Base-by-base conservation (phyloP, 2,113 vertebrate species). In the Bos javanicus region DNA sequence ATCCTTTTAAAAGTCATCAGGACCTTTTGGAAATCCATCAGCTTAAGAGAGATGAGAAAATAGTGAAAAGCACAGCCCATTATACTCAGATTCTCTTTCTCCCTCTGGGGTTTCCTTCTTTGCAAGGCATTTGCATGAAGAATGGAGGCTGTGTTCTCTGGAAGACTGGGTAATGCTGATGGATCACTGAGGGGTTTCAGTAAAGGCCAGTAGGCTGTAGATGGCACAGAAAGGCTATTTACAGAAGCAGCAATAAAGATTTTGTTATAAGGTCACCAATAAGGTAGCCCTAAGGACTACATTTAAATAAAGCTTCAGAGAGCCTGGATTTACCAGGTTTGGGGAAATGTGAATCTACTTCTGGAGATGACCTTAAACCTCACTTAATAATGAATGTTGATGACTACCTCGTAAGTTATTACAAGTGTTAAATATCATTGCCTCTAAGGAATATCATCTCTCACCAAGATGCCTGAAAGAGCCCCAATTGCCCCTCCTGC, bases 191-290 rank as follows among this genome's bases (percentile, higher is more conserved):
- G 87, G 80, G 87, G 43, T 62, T 97, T 92, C 25, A 10, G 62
- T 46, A 94, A 97, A 94, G 96, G 87, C 96, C 62, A 26, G 2
- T 30, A 11, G 23, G 39, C 87, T 64, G 16, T 26, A 52, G 76
- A 88, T 67, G 57, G 50, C 90, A 3, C 36, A 28, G 90, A 82
- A 90, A 88, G 52, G 57, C 90, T 96, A 25, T 91, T 97, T 97
- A 82, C 46, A 88, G 90, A 96, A 71, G 87, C 46, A 25, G 28
- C 62, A 56, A 23, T 88, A 92, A 48, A 36, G 56, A 36, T 89
- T 67, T 93, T 94, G 28, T 60, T 87, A 50, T 71, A 94, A 90
- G 50, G 90, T 87, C 71, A 85, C 64, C 93, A 92, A 21, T 36
- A 82, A 56, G 60, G 92, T 74, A 48, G 16, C 64, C 86, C 67